phyloP scores from a whole-genome alignment of 2,797 vertebrate species.

The Steatocranus sp. region DNA sequence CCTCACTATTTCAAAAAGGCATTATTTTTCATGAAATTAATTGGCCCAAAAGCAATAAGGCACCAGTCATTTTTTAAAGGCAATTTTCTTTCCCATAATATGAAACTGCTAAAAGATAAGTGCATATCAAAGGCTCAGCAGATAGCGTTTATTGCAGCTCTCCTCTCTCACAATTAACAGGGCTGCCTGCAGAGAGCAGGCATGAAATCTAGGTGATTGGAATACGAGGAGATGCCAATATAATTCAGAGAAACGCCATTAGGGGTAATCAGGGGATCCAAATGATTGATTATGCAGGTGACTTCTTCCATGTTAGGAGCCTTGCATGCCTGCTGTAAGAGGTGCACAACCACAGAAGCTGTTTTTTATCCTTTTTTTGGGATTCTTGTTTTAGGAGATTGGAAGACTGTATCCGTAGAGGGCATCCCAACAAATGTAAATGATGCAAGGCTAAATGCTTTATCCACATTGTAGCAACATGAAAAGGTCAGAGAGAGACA shows the following conservation, averaged over 20 bases:
- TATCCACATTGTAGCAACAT: background rate
- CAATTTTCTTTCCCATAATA: slow-evolving; percentile 67
- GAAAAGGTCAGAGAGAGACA: background rate
- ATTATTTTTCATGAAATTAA: slow-evolving; percentile 67
- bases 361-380: background rate
- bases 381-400: background rate
- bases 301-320: background rate
- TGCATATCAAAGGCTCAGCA: slow-evolving; percentile 66
- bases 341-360: background rate
- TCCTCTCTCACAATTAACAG: slow-evolving; percentile 56
- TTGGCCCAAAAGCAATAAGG: slow-evolving; percentile 65
- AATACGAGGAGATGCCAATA: slow-evolving; percentile 52
- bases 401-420: background rate
- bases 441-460: slow-evolving; percentile 21
- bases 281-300: slow-evolving; percentile 38
- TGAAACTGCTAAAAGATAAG: slow-evolving; percentile 66
- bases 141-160: slow-evolving; percentile 54
- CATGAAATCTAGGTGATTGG: slow-evolving; percentile 66
- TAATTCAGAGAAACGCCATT: slow-evolving; percentile 58
- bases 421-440: background rate
- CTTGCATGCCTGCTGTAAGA: background rate
- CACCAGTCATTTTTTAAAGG: slow-evolving; percentile 53
- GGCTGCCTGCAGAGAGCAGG: slow-evolving; percentile 54
- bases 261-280: slow-evolving; percentile 57
- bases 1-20: slow-evolving; percentile 37